These are phyloP conservation scores for Eublepharis macularius DNA, from an alignment of 2,113 vertebrate genomes.

Conservation along the genomic window DNA sequence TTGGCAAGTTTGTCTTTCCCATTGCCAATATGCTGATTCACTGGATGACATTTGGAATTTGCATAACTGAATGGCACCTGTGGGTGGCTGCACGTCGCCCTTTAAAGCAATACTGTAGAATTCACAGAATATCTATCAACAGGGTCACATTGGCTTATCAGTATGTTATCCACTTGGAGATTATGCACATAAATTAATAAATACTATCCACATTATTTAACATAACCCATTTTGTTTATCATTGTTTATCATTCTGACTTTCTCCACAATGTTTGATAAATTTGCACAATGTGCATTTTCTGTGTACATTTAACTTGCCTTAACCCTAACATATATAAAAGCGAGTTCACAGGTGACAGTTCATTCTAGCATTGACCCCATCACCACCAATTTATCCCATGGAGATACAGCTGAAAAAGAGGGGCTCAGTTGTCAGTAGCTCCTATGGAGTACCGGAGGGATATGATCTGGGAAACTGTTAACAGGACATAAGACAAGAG, in stretches of 20 bases:
- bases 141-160: neutral
- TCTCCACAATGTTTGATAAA: too few species aligned
- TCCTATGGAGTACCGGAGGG: neutral
- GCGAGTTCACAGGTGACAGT: too few species aligned
- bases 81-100: too few species aligned
- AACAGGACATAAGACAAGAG: neutral
- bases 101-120: neutral
- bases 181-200: too few species aligned
- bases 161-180: neutral
- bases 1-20: neutral
- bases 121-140: neutral
- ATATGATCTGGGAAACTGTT: neutral
- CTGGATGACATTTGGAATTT: neutral
- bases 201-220: too few species aligned
- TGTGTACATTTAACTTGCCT: too few species aligned
- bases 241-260: too few species aligned
- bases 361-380: too few species aligned
- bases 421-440: neutral
- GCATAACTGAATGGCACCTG: neutral
- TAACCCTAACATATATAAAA: too few species aligned
- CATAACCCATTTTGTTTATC: too few species aligned
- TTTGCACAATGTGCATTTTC: too few species aligned
- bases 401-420: neutral
- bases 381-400: too few species aligned
- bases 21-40: neutral